These are phyloP conservation scores for Acronicta leporina DNA, from an alignment of 2,888 invertebrate genomes.

Conservation along the genomic window DNA sequence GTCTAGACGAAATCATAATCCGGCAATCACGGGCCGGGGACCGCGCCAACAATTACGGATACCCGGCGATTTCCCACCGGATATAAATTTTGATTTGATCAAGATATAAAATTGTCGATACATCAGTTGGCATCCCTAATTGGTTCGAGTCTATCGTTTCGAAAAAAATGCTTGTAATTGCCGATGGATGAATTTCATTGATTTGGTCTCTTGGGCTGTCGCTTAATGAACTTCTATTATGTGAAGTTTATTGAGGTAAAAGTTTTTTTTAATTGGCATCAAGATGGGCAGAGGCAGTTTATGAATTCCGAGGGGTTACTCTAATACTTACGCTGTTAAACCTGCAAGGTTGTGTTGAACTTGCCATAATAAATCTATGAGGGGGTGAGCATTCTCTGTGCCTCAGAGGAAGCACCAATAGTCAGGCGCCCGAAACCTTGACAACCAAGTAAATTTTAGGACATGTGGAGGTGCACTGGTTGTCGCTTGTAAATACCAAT, in stretches of 20 bases:
- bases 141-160: constrained; percentile 57
- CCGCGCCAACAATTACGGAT: constrained; percentile 59
- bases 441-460: too few species aligned
- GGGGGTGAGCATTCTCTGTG: too few species aligned
- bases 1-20: constrained; percentile 62
- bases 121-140: constrained; percentile 65
- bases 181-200: constrained; percentile 47
- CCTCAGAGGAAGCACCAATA: too few species aligned
- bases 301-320: too few species aligned
- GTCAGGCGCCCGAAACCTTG: too few species aligned
- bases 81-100: constrained; percentile 69
- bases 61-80: constrained; percentile 68
- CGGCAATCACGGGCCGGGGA: constrained; percentile 50
- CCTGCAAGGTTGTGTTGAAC: too few species aligned
- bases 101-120: constrained; percentile 72
- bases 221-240: constrained; percentile 37
- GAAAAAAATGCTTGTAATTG: constrained; percentile 49
- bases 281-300: too few species aligned
- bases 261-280: too few species aligned
- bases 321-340: too few species aligned
- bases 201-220: constrained; percentile 47
- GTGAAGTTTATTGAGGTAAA: constrained; percentile 8
- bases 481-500: too few species aligned
- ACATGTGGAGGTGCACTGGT: too few species aligned
- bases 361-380: too few species aligned